A percentile compares a stretch with the other conserved stretches of the same genome.
These are phyloP conservation scores for Lepisosteus oculatus DNA, from an alignment of 2,113 vertebrate genomes.

Conservation along the genomic window DNA sequence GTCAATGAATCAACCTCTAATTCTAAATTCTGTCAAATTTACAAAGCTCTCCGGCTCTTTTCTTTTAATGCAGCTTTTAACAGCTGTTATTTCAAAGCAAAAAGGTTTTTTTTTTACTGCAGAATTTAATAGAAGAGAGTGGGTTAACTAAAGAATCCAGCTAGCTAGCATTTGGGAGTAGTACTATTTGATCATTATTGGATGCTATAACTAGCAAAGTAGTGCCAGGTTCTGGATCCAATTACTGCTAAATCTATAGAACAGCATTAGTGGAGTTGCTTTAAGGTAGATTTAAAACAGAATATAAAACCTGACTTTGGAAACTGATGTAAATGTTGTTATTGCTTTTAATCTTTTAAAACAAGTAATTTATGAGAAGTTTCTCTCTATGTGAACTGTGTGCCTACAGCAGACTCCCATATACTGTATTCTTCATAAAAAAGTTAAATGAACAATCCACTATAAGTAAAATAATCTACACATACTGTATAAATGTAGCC, in stretches of 20 bases:
- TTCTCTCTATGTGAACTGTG: too few relatives aligned
- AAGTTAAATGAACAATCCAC: too few relatives aligned
- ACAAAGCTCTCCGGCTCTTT: background rate
- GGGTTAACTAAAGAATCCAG: background rate
- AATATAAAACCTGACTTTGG: background rate
- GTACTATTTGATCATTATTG: background rate
- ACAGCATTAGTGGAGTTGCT: constrained; percentile 24
- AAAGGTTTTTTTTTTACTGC: background rate
- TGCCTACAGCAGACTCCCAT: too few relatives aligned
- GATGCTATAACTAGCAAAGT: background rate
- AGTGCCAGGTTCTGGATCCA: constrained; percentile 37
- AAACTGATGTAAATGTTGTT: background rate
- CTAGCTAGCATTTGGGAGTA: background rate
- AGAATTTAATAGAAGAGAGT: background rate
- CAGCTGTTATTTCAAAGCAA: constrained; percentile 2
- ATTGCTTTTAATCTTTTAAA: too few relatives aligned
- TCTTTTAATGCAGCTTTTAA: background rate
- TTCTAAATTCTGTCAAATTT: too few relatives aligned
- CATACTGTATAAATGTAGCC: too few relatives aligned
- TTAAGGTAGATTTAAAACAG: constrained; percentile 26
- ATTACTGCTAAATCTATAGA: constrained; percentile 28
- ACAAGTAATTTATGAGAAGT: too few relatives aligned
- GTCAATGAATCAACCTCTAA: too few relatives aligned
- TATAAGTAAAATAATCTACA: too few relatives aligned
- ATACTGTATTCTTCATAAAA: too few relatives aligned